A percentile compares a stretch with the other conserved stretches of the same genome.
Evolutionary conservation across 2,113 vertebrate species (phyloP).

Genomic region (Malurus elegans): DNA sequence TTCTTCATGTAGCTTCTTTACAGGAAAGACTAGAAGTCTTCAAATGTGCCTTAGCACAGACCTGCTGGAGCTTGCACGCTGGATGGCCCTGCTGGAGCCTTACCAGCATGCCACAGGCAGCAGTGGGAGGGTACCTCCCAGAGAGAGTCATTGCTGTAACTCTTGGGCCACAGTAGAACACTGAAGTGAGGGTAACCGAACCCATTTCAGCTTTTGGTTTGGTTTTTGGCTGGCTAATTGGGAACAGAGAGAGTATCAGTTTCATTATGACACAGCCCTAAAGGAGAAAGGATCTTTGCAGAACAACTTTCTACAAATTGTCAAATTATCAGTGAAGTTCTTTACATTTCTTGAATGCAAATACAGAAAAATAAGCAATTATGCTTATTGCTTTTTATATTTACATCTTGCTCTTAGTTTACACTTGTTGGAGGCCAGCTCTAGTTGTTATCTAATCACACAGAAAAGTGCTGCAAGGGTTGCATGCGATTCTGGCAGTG

Average conservation of each 20-base stretch:
- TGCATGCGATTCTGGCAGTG: not conserved
- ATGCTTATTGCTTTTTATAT: not conserved
- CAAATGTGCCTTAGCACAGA: not conserved
- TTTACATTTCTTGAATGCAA: not conserved
- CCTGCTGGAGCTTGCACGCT: not conserved
- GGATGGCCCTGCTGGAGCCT: not conserved
- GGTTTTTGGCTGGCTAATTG: not conserved
- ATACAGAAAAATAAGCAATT: not conserved
- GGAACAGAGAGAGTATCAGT: not conserved
- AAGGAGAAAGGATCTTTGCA: not conserved
- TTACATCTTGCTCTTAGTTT: conserved; percentile 4
- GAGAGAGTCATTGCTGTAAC: not conserved
- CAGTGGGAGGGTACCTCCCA: not conserved
- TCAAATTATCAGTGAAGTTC: not conserved
- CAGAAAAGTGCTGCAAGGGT: not conserved
- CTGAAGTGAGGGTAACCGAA: not conserved
- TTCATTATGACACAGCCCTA: not conserved
- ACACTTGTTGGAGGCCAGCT: not conserved
- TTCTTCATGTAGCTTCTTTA: not conserved
- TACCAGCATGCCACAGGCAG: not conserved
- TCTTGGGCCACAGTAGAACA: not conserved
- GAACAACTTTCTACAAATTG: not conserved
- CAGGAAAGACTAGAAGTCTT: not conserved
- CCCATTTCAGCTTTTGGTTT: not conserved
- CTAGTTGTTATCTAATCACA: not conserved